Percentiles rank a stretch among this genome's conserved stretches.
Conservation (phyloP, 2,113 vertebrate genomes). For the human region DNA sequence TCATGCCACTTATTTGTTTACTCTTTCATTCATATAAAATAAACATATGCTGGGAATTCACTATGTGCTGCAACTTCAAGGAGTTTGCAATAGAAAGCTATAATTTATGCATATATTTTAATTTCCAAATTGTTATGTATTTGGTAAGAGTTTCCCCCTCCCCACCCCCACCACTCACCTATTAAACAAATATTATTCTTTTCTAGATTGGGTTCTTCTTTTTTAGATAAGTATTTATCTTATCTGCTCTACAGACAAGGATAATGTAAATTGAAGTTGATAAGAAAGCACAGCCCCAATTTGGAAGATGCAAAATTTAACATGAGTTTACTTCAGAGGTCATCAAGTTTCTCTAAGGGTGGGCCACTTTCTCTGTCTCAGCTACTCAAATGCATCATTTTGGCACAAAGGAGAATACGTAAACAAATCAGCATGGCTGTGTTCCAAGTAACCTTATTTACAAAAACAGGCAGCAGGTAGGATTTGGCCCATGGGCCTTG, state of each 20-base stretch:
- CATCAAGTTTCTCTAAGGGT: neutral
- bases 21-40: neutral
- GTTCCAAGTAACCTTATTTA: neutral
- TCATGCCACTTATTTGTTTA: neutral
- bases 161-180: accelerated
- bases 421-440: neutral
- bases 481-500: neutral
- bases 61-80: neutral
- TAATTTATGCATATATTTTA: neutral
- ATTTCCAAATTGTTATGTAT: neutral
- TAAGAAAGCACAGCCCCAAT: neutral
- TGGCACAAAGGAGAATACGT: neutral
- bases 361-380: neutral
- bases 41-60: neutral
- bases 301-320: neutral
- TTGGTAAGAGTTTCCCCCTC: neutral
- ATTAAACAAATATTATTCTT: neutral
- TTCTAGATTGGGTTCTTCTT: neutral
- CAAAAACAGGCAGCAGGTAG: neutral
- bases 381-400: neutral
- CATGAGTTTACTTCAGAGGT: neutral
- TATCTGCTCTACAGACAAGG: neutral
- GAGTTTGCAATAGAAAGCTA: neutral
- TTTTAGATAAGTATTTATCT: neutral
- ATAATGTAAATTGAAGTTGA: neutral